These are phyloP conservation scores for Spicauda simplicius DNA, from an alignment of 2,888 invertebrate genomes.

Conservation along the genomic window DNA sequence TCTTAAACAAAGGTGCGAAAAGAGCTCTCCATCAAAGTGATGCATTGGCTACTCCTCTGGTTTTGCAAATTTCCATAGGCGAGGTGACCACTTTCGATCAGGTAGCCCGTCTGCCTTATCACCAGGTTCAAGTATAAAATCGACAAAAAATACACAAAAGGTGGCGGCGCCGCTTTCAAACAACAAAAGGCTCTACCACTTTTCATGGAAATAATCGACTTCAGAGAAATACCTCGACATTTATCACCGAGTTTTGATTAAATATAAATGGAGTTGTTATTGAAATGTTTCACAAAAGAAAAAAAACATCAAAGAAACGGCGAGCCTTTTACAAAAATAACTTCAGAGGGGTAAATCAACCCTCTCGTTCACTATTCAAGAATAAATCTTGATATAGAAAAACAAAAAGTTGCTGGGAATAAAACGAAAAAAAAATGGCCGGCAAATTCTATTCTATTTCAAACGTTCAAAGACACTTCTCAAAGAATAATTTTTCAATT, in stretches of 20 bases:
- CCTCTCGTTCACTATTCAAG: not conserved
- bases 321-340: not conserved
- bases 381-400: not conserved
- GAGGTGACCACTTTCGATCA: too few relatives aligned
- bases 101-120: too few relatives aligned
- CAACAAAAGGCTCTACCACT: not conserved
- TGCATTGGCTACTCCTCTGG: too few relatives aligned
- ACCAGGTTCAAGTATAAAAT: too few relatives aligned
- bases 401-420: not conserved
- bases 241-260: not conserved
- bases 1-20: too few relatives aligned
- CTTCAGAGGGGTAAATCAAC: not conserved
- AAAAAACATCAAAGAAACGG: not conserved
- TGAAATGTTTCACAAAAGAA: not conserved
- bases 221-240: not conserved
- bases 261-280: not conserved
- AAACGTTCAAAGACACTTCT: too few relatives aligned
- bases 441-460: too few relatives aligned
- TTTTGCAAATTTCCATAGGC: too few relatives aligned
- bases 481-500: too few relatives aligned
- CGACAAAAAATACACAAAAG: too few relatives aligned
- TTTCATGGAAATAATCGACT: too few relatives aligned
- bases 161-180: not conserved
- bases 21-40: too few relatives aligned
- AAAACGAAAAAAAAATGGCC: not conserved